Conservation (phyloP, 2,797 vertebrate species). For the Sternotherus odoratus region DNA sequence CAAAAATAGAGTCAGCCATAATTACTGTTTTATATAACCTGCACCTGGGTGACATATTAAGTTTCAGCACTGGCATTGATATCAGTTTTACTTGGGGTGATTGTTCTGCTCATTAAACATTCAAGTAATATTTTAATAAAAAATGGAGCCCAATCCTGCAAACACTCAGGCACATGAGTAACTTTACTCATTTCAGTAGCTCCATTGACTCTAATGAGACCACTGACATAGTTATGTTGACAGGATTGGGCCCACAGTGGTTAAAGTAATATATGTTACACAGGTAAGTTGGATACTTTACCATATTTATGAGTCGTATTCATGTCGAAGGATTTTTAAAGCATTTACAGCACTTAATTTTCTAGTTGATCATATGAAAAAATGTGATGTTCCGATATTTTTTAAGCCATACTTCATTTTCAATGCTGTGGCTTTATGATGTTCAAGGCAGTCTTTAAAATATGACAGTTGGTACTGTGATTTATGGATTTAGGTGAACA, state of each 20-base stretch:
- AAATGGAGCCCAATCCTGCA: neutral
- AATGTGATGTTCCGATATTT: slow-evolving; percentile 32
- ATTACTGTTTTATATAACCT: slow-evolving; percentile 4
- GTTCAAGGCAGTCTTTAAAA: slow-evolving; percentile 21
- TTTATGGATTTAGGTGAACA: slow-evolving; percentile 71
- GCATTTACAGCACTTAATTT: slow-evolving; percentile 41
- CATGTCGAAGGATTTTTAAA: slow-evolving; percentile 5
- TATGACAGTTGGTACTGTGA: slow-evolving; percentile 42
- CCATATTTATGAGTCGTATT: slow-evolving; percentile 4
- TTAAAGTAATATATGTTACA: neutral
- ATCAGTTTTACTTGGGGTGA: slow-evolving; percentile 1
- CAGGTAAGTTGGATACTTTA: slow-evolving; percentile 35
- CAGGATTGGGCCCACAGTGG: neutral
- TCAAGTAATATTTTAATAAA: neutral
- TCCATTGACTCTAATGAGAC: neutral
- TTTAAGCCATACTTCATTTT: slow-evolving; percentile 64
- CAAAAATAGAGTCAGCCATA: slow-evolving; percentile 17
- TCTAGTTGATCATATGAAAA: slow-evolving; percentile 40
- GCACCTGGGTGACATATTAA: neutral
- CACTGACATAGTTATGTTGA: neutral
- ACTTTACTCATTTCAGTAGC: neutral
- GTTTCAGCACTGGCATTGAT: slow-evolving; percentile 10
- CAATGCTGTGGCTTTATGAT: slow-evolving; percentile 47
- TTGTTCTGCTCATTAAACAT: neutral
- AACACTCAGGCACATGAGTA: neutral